These are phyloP conservation scores for Heterodera carotae DNA, from an alignment of 1,140 invertebrate genomes.

Conservation along the genomic window DNA sequence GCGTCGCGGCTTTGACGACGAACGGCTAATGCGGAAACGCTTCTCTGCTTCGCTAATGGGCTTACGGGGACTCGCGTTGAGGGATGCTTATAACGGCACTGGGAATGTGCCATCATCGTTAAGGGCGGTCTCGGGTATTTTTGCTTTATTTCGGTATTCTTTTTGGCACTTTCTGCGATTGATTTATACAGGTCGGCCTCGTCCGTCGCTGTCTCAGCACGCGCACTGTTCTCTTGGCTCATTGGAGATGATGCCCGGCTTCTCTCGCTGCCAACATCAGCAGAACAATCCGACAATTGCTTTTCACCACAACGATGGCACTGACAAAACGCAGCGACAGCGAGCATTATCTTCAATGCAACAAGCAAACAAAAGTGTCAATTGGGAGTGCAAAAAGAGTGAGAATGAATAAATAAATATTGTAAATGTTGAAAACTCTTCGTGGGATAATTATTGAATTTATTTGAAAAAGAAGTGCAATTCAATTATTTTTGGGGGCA, in stretches of 20 bases:
- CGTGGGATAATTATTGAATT: neutral
- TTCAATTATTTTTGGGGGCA: too few species aligned
- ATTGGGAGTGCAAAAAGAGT: neutral
- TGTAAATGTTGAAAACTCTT: neutral
- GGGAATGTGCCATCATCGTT: neutral
- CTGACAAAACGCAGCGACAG: neutral
- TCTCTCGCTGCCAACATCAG: neutral
- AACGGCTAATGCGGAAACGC: slow-evolving; percentile 41
- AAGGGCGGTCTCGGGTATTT: neutral
- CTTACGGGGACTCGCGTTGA: neutral
- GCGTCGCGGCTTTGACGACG: slow-evolving; percentile 48
- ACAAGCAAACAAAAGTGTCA: neutral
- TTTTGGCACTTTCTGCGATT: neutral
- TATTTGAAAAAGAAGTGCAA: too few species aligned
- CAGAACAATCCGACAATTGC: neutral
- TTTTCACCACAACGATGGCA: neutral
- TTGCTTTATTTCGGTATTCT: neutral
- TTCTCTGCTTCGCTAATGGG: slow-evolving; percentile 50
- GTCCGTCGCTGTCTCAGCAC: neutral
- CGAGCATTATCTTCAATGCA: neutral
- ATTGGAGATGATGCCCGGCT: slow-evolving; percentile 3
- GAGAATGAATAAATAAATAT: neutral
- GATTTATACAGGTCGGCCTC: slow-evolving; percentile 20
- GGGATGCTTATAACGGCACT: neutral
- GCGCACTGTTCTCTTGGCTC: neutral